Conservation (phyloP, 2,113 vertebrate genomes). For the Collichthys lucidus region DNA sequence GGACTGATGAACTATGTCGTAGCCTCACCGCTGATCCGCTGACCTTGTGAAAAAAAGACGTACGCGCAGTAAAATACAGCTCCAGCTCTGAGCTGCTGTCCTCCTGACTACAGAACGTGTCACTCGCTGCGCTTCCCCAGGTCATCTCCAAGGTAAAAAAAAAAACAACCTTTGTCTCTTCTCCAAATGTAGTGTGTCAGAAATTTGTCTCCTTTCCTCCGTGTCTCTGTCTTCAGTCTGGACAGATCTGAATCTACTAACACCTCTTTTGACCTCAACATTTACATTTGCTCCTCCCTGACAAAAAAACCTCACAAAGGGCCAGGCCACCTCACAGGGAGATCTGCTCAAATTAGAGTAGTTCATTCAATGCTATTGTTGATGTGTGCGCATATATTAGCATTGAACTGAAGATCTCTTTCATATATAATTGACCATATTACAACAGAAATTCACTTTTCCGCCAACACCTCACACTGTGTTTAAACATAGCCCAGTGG, state of each 20-base stretch:
- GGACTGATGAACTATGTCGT: neutral
- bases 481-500: neutral
- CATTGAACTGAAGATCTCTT: neutral
- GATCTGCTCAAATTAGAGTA: neutral
- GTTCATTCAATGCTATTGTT: neutral
- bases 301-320: conserved; percentile 68
- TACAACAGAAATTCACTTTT: neutral
- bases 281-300: conserved; percentile 59
- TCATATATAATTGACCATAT: neutral
- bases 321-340: neutral
- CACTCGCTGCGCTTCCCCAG: conserved; percentile 86
- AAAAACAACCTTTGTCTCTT: no score
- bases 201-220: neutral
- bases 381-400: neutral
- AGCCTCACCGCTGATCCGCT: conserved; percentile 77
- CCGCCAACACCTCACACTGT: neutral
- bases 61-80: conserved; percentile 88
- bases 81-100: conserved; percentile 88
- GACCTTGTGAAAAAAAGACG: conserved; percentile 85
- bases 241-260: neutral
- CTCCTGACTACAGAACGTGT: conserved; percentile 88
- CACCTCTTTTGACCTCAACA: conserved; percentile 19
- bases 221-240: conserved; percentile 9
- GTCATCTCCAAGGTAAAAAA: conserved; percentile 83
- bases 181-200: no score